phyloP scores from a whole-genome alignment of 2,797 vertebrate species.

The Ceryle rudis region DNA sequence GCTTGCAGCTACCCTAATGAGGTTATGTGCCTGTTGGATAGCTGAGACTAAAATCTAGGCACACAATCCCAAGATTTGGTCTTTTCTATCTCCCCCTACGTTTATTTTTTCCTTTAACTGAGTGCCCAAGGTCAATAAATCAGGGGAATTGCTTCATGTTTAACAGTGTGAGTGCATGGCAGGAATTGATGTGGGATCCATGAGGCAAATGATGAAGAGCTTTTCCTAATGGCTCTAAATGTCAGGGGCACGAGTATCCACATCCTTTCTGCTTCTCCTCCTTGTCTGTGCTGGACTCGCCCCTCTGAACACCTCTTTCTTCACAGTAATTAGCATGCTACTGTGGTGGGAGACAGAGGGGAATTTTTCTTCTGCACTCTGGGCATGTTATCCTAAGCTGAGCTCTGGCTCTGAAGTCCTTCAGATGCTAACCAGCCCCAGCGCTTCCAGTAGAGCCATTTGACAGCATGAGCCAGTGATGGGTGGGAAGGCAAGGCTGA shows the following conservation, averaged over 20 bases:
- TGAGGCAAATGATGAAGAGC: neutral
- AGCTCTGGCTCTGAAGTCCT: neutral
- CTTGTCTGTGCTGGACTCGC: neutral
- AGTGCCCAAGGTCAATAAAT: neutral
- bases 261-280: neutral
- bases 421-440: neutral
- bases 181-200: neutral
- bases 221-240: neutral
- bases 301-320: neutral
- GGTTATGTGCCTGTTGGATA: neutral
- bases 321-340: neutral
- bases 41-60: neutral
- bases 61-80: neutral
- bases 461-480: neutral
- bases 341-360: neutral
- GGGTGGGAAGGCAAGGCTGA: neutral
- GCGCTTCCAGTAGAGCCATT: neutral
- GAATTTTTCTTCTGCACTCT: neutral
- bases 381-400: neutral
- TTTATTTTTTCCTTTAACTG: neutral
- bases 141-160: neutral
- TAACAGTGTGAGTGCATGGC: neutral
- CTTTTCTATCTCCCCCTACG: neutral
- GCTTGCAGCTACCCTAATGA: neutral
- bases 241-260: neutral